Evolutionary conservation across 2,888 invertebrate genomes (phyloP).

Genomic region (Agriopis aurantiaria): DNA sequence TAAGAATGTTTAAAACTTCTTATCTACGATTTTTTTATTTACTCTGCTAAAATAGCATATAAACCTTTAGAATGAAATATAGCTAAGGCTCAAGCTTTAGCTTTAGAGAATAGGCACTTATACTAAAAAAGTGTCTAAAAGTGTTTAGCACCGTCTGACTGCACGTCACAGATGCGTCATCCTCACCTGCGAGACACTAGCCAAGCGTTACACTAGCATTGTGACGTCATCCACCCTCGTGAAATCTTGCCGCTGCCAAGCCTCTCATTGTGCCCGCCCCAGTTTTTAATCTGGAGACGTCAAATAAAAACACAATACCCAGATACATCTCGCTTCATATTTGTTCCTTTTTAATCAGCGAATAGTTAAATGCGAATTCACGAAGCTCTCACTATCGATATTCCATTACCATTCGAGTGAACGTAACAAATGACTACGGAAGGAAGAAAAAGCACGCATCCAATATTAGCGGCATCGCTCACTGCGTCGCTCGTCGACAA

Average conservation of each 20-base stretch:
- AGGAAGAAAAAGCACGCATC: constrained; percentile 61
- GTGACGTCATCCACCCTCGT: constrained; percentile 67
- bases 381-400: constrained; percentile 47
- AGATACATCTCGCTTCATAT: constrained; percentile 71
- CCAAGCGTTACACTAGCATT: constrained; percentile 69
- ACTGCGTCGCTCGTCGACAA: constrained; percentile 56
- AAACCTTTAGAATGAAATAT: neutral
- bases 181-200: constrained; percentile 50
- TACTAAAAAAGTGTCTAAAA: neutral
- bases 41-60: neutral
- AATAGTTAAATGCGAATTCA: constrained; percentile 56
- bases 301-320: constrained; percentile 80
- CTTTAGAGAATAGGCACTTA: no score
- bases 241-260: constrained; percentile 61
- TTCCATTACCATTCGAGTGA: constrained; percentile 43
- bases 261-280: constrained; percentile 76
- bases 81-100: no score
- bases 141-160: neutral
- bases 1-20: neutral
- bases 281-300: constrained; percentile 83
- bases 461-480: constrained; percentile 59
- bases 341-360: constrained; percentile 74
- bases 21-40: neutral
- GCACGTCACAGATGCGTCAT: constrained; percentile 8
- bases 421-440: constrained; percentile 56